A percentile compares a stretch with the other conserved stretches of the same genome.
Conservation (phyloP, 2,797 vertebrate species). For the Parambassis ranga region DNA sequence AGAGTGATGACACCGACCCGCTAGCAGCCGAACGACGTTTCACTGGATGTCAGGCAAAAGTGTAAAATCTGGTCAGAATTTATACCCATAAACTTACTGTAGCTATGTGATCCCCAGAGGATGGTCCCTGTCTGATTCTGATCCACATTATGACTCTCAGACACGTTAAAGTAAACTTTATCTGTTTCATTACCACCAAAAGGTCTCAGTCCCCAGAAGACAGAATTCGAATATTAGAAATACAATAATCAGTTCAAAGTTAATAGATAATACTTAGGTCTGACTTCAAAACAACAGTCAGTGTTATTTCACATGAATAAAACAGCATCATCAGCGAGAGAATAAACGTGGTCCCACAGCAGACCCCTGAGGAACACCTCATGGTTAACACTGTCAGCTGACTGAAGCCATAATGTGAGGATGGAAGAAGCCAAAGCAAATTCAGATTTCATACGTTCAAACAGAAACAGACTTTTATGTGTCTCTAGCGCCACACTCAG, state of each 20-base stretch:
- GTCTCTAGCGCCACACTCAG: background rate
- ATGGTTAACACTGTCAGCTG: background rate
- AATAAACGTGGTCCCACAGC: background rate
- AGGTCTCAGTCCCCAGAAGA: too few species aligned
- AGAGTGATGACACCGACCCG: background rate
- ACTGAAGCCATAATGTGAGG: background rate
- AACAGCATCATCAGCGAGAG: background rate
- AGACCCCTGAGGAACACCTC: conserved; percentile 4
- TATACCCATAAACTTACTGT: background rate
- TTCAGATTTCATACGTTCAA: background rate
- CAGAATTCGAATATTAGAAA: too few species aligned
- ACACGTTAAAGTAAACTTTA: too few species aligned
- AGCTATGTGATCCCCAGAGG: background rate
- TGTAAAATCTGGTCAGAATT: background rate
- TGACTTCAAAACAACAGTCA: background rate
- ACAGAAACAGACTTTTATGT: too few species aligned
- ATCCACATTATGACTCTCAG: too few species aligned
- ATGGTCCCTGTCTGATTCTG: background rate
- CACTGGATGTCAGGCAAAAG: too few species aligned
- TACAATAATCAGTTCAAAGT: too few species aligned
- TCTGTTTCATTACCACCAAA: background rate
- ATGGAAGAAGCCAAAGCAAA: too few species aligned
- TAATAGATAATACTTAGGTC: background rate
- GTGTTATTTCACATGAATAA: background rate
- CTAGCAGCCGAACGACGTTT: background rate